phyloP scores from a whole-genome alignment of 2,888 invertebrate genomes.

The Macroteleia sp. region DNA sequence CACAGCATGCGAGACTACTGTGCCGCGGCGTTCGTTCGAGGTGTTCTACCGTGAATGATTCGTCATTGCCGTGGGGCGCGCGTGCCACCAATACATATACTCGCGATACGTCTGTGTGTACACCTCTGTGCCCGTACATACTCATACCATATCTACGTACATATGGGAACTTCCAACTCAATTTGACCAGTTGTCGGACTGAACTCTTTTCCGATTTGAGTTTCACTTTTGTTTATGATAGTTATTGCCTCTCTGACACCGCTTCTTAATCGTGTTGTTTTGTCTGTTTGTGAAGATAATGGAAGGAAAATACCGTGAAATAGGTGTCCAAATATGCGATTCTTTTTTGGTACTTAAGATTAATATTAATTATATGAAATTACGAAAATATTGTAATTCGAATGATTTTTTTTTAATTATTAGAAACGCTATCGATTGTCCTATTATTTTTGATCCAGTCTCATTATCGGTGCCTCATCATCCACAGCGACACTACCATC shows the following conservation, averaged over 20 bases:
- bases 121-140: conserved; percentile 58
- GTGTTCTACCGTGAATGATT: conserved; percentile 83
- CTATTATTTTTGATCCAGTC: too few relatives aligned
- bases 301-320: too few relatives aligned
- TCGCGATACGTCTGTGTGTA: conserved; percentile 47
- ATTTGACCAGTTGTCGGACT: conserved; percentile 47
- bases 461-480: too few relatives aligned
- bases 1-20: conserved; percentile 58
- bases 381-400: too few relatives aligned
- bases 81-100: conserved; percentile 79
- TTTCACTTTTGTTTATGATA: conserved; percentile 48
- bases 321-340: too few relatives aligned
- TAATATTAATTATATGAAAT: too few relatives aligned
- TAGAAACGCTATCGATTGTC: too few relatives aligned
- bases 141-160: conserved; percentile 42
- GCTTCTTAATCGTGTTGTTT: conserved; percentile 12
- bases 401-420: too few relatives aligned
- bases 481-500: too few relatives aligned
- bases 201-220: conserved; percentile 40
- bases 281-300: too few relatives aligned
- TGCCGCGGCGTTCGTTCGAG: conserved; percentile 72
- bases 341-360: too few relatives aligned
- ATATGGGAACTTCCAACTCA: conserved; percentile 54
- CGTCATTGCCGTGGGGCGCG: conserved; percentile 84
- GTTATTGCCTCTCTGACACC: neutral